Conservation (phyloP, 2,888 invertebrate species). For the Eustalomyia histrio region DNA sequence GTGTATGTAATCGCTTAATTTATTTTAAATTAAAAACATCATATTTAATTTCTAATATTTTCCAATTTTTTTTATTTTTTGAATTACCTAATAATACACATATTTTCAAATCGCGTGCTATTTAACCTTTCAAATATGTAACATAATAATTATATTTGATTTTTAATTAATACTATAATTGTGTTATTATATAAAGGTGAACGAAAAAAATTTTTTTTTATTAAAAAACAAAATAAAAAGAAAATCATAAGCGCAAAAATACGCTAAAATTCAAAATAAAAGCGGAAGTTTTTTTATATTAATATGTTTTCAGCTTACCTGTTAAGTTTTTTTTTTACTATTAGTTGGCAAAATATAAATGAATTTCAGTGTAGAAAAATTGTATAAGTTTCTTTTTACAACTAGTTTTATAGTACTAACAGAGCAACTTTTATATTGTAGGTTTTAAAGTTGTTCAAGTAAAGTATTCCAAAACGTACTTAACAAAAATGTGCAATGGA, state of each 20-base stretch:
- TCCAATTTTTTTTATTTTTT: too few species aligned
- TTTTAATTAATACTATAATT: conserved; percentile 10
- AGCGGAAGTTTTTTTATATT: conserved; percentile 54
- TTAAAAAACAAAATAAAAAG: conserved; percentile 16
- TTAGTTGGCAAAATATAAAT: background rate
- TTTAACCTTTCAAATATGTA: conserved; percentile 38
- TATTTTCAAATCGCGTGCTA: conserved; percentile 49
- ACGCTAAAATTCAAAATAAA: conserved; percentile 45
- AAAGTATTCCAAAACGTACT: conserved; percentile 10
- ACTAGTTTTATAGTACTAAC: background rate
- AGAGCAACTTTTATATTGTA: background rate
- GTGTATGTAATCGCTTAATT: too few species aligned
- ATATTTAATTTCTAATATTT: too few species aligned
- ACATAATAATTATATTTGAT: conserved; percentile 19
- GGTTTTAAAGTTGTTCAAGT: background rate
- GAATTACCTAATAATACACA: background rate
- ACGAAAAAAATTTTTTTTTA: background rate
- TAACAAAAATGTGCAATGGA: conserved; percentile 33
- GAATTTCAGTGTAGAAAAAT: conserved; percentile 2
- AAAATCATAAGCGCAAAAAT: conserved; percentile 52
- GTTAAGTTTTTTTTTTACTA: background rate
- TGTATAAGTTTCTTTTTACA: conserved; percentile 6
- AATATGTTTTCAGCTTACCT: conserved; percentile 33
- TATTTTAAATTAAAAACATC: too few species aligned
- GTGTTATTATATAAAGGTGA: conserved; percentile 36